phyloP scores from a whole-genome alignment of 35 echinoderm and acorn worm genomes.

The Apostichopus parvimensis region DNA sequence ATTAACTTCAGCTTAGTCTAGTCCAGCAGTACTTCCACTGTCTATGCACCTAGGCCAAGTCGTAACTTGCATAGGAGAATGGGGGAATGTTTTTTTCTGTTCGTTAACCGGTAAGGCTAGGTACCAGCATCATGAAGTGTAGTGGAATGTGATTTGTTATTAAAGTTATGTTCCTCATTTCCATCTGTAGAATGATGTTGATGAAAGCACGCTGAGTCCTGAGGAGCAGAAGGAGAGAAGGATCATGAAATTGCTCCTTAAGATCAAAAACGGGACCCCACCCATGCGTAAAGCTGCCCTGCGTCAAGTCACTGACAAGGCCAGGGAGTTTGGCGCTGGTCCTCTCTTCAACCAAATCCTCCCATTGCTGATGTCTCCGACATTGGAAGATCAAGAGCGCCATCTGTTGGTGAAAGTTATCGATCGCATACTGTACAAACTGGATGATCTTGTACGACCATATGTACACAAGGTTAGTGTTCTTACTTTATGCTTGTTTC shows the following conservation, averaged over 20 bases:
- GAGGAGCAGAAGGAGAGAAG: slow-evolving; percentile 91
- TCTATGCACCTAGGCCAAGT: no score
- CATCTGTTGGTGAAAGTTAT: slow-evolving; percentile 99
- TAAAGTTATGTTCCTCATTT: not conserved
- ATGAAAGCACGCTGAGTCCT: slow-evolving; percentile 92
- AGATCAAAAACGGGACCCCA: slow-evolving; percentile 99
- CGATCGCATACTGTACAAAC: slow-evolving; percentile 95
- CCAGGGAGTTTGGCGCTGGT: slow-evolving; percentile 92
- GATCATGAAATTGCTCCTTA: slow-evolving; percentile 89
- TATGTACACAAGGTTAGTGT: slow-evolving; percentile 96
- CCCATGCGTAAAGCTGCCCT: slow-evolving; percentile 98
- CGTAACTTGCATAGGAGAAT: no score
- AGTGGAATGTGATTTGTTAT: not conserved
- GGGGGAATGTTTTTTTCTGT: no score
- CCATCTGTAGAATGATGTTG: slow-evolving; percentile 83
- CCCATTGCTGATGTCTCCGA: slow-evolving; percentile 96
- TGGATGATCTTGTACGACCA: slow-evolving; percentile 93
- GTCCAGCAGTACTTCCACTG: no score
- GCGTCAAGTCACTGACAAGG: slow-evolving; percentile 97
- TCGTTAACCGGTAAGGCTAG: no score
- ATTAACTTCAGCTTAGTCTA: no score
- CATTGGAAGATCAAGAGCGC: slow-evolving; percentile 98
- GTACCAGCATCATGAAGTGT: not conserved
- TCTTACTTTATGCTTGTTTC: no score
- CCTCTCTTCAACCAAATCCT: slow-evolving; percentile 99